Evolutionary conservation across 92 coral and sea anemone genomes (phyloP).

Genomic region (Anthopleura xanthogrammica): DNA sequence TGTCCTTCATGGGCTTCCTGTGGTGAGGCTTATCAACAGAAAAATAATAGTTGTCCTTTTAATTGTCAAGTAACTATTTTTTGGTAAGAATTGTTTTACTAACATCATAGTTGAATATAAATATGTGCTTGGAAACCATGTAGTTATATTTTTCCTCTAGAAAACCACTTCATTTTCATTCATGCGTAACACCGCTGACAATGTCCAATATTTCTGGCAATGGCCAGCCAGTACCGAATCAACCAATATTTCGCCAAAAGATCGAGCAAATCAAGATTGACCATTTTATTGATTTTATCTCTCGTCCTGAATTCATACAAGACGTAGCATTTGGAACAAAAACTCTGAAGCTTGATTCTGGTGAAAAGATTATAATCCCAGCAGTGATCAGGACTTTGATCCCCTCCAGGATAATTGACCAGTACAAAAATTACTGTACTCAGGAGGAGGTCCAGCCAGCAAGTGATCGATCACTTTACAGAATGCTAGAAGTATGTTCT

Average conservation of each 20-base stretch:
- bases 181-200: too few relatives aligned
- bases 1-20: too few relatives aligned
- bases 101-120: too few relatives aligned
- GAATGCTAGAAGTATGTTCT: conserved; percentile 48
- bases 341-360: not conserved
- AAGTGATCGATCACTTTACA: conserved; percentile 25
- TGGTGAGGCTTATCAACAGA: too few relatives aligned
- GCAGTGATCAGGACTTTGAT: conserved; percentile 31
- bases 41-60: too few relatives aligned
- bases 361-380: conserved; percentile 27
- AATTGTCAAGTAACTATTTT: too few relatives aligned
- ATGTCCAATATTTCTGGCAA: too few relatives aligned
- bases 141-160: too few relatives aligned
- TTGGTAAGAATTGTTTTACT: too few relatives aligned
- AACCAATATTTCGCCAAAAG: conserved; percentile 8
- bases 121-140: too few relatives aligned
- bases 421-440: not conserved
- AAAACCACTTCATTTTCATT: too few relatives aligned
- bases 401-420: not conserved
- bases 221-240: conserved; percentile 5
- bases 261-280: conserved; percentile 26
- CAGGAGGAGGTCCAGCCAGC: conserved; percentile 24
- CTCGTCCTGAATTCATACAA: conserved; percentile 41
- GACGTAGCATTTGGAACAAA: conserved; percentile 50
- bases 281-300: conserved; percentile 35